phyloP scores from a whole-genome alignment of 2,113 vertebrate genomes.

The Platysteira castanea region DNA sequence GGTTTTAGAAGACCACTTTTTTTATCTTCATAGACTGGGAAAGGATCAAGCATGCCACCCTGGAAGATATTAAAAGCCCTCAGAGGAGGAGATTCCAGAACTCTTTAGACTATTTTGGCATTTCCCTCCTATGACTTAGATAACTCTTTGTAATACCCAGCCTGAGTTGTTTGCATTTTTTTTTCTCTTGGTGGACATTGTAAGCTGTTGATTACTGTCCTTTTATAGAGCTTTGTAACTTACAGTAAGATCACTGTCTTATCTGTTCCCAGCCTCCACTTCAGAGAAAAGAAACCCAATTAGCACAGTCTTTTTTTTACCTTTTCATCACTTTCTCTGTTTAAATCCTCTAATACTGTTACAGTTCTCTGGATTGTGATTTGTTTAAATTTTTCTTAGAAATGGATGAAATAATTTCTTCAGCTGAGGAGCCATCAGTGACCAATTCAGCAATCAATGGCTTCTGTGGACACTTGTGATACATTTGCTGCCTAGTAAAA shows the following conservation, averaged over 20 bases:
- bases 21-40: neutral
- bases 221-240: neutral
- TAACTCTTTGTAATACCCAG: neutral
- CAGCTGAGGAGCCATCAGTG: neutral
- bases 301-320: neutral
- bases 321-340: neutral
- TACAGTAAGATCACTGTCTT: neutral
- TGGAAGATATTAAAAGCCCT: constrained; percentile 14
- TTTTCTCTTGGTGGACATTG: neutral
- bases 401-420: neutral
- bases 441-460: neutral
- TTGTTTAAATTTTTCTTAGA: neutral
- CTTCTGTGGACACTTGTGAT: neutral
- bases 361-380: neutral
- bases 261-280: neutral
- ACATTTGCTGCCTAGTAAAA: neutral
- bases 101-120: neutral
- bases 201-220: neutral
- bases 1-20: neutral
- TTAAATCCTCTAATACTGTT: neutral
- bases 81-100: neutral
- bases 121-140: neutral
- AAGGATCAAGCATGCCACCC: constrained; percentile 25
- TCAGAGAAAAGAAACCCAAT: neutral
- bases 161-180: neutral